Conservation (phyloP, 2,113 vertebrate species). For the Equus quagga region DNA sequence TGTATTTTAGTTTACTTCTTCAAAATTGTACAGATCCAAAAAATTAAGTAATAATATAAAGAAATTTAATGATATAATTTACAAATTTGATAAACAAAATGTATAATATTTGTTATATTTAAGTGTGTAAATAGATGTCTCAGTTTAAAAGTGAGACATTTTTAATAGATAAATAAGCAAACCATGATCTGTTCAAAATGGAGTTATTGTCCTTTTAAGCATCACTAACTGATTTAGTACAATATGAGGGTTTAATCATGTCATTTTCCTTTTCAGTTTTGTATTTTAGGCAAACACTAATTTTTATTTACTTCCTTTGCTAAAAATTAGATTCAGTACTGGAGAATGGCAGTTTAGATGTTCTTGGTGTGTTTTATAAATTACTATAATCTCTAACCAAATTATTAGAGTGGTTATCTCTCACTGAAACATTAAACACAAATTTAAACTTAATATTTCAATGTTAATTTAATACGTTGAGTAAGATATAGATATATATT, state of each 20-base stretch:
- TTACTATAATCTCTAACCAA: background rate
- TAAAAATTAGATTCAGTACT: background rate
- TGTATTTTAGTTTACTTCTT: background rate
- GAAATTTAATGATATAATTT: background rate
- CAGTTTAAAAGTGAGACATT: slow-evolving; percentile 37
- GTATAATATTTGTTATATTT: background rate
- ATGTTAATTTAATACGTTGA: background rate
- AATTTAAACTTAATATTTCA: background rate
- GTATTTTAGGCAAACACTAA: background rate
- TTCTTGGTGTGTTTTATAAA: background rate
- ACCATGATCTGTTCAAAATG: background rate
- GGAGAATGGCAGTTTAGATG: background rate
- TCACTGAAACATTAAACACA: background rate
- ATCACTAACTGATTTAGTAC: background rate
- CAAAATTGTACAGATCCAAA: background rate
- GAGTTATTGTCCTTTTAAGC: background rate
- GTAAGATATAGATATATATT: background rate
- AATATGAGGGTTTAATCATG: background rate
- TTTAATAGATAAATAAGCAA: slow-evolving; percentile 21
- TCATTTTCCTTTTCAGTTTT: background rate
- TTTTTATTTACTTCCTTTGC: slow-evolving; percentile 19
- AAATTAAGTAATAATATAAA: background rate
- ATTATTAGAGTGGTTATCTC: background rate
- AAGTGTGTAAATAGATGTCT: background rate
- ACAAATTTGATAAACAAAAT: background rate